These are phyloP conservation scores for Eilema sororculum DNA, from an alignment of 2,888 invertebrate species.

Conservation along the genomic window DNA sequence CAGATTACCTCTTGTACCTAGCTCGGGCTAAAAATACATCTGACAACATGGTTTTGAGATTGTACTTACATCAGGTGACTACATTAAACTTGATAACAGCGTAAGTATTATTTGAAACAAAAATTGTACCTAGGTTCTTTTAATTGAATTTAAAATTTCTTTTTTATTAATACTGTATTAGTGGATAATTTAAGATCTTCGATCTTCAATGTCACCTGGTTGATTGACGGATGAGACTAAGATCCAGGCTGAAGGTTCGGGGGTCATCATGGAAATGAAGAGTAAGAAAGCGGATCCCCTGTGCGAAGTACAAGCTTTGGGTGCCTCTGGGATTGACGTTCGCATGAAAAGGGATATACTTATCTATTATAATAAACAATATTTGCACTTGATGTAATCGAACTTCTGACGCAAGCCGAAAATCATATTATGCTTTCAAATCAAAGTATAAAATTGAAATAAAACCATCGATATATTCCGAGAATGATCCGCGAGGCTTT, in stretches of 20 bases:
- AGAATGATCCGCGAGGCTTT: no score
- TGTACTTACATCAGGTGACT: not conserved
- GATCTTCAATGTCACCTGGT: not conserved
- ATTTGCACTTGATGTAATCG: not conserved
- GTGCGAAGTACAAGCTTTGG: no score
- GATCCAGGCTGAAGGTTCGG: not conserved
- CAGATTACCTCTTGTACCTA: no score
- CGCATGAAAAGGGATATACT: no score
- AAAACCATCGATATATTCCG: no score
- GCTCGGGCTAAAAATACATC: constrained; percentile 38
- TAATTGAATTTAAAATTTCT: not conserved
- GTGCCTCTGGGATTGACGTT: no score
- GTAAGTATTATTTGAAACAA: not conserved
- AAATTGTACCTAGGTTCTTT: not conserved
- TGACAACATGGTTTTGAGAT: constrained; percentile 20
- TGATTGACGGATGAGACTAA: not conserved
- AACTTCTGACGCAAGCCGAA: not conserved
- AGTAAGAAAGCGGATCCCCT: no score
- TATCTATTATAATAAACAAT: not conserved
- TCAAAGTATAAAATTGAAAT: no score
- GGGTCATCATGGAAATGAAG: not conserved
- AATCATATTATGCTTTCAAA: not conserved
- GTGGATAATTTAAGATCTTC: no score
- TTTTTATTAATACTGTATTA: no score
- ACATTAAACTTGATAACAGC: not conserved